These are phyloP conservation scores for Chirona hameri DNA, from an alignment of 2,888 invertebrate genomes.

Conservation along the genomic window DNA sequence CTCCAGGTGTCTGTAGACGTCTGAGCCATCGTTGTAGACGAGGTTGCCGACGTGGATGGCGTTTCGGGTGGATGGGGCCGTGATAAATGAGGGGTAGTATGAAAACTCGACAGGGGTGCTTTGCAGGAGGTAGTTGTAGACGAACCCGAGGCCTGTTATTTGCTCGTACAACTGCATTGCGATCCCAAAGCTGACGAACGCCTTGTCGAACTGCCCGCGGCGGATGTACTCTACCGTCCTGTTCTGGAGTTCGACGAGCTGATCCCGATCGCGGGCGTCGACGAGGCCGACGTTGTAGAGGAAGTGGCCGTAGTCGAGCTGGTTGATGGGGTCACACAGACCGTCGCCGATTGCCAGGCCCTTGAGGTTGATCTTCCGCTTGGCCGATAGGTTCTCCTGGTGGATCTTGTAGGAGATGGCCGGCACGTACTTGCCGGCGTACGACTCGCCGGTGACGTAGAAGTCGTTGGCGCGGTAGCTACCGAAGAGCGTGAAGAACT, in stretches of 20 bases:
- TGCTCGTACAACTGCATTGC: not conserved
- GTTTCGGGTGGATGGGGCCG: slow-evolving; percentile 59
- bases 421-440: slow-evolving; percentile 58
- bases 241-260: slow-evolving; percentile 41
- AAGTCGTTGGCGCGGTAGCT: slow-evolving; percentile 46
- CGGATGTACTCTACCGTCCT: slow-evolving; percentile 34
- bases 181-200: not conserved
- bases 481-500: slow-evolving; percentile 48
- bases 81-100: slow-evolving; percentile 54
- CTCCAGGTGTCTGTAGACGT: slow-evolving; percentile 66
- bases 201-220: not conserved
- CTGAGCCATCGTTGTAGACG: slow-evolving; percentile 58
- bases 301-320: slow-evolving; percentile 48
- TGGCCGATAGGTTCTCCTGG: slow-evolving; percentile 57
- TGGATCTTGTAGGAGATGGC: slow-evolving; percentile 70
- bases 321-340: slow-evolving; percentile 43
- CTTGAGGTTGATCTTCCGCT: slow-evolving; percentile 62
- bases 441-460: slow-evolving; percentile 46
- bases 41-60: slow-evolving; percentile 81
- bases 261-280: slow-evolving; percentile 41
- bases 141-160: slow-evolving; percentile 68
- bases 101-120: slow-evolving; percentile 49
- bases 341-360: slow-evolving; percentile 46
- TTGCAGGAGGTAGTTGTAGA: slow-evolving; percentile 67
- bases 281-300: slow-evolving; percentile 47